Base-by-base conservation (phyloP, 35 echinoderm and acorn worm species). In the Apostichopus californicus region DNA sequence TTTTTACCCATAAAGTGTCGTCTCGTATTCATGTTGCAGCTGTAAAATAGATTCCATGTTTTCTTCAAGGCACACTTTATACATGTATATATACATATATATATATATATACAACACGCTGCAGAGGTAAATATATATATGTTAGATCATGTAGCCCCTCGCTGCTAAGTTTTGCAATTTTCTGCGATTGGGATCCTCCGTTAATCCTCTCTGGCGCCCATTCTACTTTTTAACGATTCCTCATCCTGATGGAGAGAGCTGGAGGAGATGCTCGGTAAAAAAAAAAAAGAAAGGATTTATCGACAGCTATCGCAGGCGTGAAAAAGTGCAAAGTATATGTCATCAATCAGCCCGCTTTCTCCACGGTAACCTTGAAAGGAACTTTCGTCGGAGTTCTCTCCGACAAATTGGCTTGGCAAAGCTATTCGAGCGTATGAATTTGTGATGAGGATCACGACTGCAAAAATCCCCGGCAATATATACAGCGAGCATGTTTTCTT, bases 201-300 rank as follows among this genome's bases (percentile, higher is more conserved):
- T 46, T 83, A 83, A 83, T 83, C 80, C 80, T 83, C 9, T 55
- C 80, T 83, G 80, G 80, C 80, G 80, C 25, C 80, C 8, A 34
- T 83, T 83, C 17, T 56, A 2, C 10, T 83, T 56, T 53, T 83
- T 17, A 15, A 17, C 52, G 64, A 68, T 68, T 68, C 64, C 64
- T 6, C 11, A 8, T 68, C 64, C 64, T 68, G 64, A 68, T 68
- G 64, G 64, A 68, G 64, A 46, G 34, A 11, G 11, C 64, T 68
- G 64, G 64, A 68, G 64, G 11, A 68, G 64, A 18, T 46, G 34
- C 34, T 46, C 34, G 34, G 34, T 46, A 46, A 46, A 46, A 46
- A 46, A 46, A 34, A 46, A 3, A 46, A 46, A 3, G 34, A 46
- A 46, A 46, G 34, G 34, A 46, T 46, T 46, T 46, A 46, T 46